Percentiles rank a stretch among this genome's conserved stretches.
phyloP scores from a whole-genome alignment of 2,797 vertebrate species.

The Galagoides demidoff region DNA sequence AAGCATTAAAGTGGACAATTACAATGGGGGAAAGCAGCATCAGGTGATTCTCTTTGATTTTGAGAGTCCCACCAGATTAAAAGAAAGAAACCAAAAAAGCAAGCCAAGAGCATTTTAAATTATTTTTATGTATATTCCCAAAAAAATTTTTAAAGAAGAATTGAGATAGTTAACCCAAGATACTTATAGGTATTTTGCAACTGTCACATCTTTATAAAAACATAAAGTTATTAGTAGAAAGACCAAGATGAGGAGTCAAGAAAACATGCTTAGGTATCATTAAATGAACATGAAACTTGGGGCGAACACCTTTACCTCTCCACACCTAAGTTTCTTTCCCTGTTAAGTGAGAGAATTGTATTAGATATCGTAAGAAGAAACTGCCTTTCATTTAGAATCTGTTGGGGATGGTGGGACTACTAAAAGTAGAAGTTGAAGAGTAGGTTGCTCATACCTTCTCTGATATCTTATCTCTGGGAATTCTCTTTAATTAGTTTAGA shows the following conservation, averaged over 20 bases:
- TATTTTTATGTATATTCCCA: background rate
- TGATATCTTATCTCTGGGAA: constrained; percentile 12
- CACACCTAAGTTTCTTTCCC: background rate
- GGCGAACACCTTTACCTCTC: background rate
- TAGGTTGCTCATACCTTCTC: background rate
- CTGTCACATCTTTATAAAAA: background rate
- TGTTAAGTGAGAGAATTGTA: constrained; percentile 3
- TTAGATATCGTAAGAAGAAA: background rate
- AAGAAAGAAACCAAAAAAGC: background rate
- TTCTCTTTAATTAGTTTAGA: constrained; percentile 14
- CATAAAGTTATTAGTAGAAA: constrained; percentile 26
- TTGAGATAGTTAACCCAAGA: constrained; percentile 21
- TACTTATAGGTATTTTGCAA: constrained; percentile 47
- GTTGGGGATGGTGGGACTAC: background rate
- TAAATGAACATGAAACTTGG: background rate
- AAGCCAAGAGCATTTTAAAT: background rate
- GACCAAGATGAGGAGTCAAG: background rate
- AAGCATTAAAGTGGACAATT: background rate
- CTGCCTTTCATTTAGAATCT: constrained; percentile 34
- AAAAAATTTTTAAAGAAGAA: constrained; percentile 2
- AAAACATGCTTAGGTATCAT: background rate
- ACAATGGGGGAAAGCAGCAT: constrained; percentile 2
- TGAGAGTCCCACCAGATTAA: background rate
- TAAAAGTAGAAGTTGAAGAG: constrained; percentile 11
- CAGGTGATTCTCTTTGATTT: background rate